Percentiles rank a stretch among this genome's conserved stretches.
Evolutionary conservation across 2,888 invertebrate species (phyloP).

Genomic region (Acronicta aceris): DNA sequence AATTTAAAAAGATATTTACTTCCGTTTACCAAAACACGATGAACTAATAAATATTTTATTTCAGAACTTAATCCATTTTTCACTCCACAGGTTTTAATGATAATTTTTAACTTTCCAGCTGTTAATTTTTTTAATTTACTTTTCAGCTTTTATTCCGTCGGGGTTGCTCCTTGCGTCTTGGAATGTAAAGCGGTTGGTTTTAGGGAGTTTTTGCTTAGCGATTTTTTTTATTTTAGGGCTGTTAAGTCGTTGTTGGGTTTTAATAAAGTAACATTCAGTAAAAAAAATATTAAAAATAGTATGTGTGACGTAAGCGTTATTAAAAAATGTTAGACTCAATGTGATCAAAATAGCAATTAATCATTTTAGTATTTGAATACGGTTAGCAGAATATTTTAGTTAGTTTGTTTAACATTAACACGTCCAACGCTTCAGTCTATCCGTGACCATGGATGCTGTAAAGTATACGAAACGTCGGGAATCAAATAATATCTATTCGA

Average conservation of each 20-base stretch:
- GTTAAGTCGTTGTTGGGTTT: not conserved
- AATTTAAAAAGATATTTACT: conserved; percentile 4
- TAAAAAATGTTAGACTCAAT: too few relatives aligned
- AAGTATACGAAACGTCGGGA: too few relatives aligned
- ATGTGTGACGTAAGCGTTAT: too few relatives aligned
- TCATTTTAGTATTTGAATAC: too few relatives aligned
- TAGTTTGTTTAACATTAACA: too few relatives aligned
- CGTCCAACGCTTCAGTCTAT: too few relatives aligned
- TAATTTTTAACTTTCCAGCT: conserved; percentile 72
- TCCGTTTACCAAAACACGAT: conserved; percentile 43
- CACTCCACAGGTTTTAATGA: conserved; percentile 76
- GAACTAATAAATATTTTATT: conserved; percentile 45
- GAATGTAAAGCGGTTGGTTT: conserved; percentile 46
- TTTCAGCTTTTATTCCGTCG: conserved; percentile 65
- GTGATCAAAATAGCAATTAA: too few relatives aligned
- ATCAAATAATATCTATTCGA: too few relatives aligned
- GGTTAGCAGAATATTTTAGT: too few relatives aligned
- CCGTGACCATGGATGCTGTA: too few relatives aligned
- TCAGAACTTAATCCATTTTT: conserved; percentile 68
- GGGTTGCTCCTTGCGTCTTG: conserved; percentile 52
- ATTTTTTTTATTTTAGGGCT: conserved; percentile 13
- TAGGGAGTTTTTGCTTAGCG: conserved; percentile 45
- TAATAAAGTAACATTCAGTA: not conserved
- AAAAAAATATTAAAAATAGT: too few relatives aligned
- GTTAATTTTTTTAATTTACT: conserved; percentile 62